phyloP scores from a whole-genome alignment of 2,113 vertebrate species.

The Spilogale gracilis region DNA sequence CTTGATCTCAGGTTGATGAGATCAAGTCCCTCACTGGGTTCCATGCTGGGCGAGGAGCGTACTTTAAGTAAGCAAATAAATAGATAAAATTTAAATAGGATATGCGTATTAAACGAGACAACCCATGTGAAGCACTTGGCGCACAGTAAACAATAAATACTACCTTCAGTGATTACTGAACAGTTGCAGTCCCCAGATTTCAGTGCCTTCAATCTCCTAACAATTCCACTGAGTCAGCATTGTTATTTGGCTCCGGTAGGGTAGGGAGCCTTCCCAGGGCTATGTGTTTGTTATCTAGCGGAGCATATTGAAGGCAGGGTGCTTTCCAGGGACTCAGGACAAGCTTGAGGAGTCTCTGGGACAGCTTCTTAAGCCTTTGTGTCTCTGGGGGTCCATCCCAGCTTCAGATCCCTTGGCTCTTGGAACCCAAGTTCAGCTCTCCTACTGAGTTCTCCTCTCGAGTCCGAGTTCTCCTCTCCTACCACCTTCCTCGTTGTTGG shows the following conservation, averaged over 20 bases:
- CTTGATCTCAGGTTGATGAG: not conserved
- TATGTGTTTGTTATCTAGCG: not conserved
- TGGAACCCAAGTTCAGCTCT: not conserved
- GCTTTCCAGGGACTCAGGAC: not conserved
- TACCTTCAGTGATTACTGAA: not conserved
- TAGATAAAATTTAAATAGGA: not conserved
- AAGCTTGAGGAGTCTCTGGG: not conserved
- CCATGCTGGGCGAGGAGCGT: not conserved
- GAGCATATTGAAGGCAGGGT: fast-evolving
- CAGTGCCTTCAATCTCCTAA: not conserved
- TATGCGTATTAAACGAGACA: not conserved
- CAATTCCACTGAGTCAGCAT: not conserved
- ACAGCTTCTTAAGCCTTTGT: not conserved
- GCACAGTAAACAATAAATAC: not conserved
- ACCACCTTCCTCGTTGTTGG: not conserved
- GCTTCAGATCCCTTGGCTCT: not conserved
- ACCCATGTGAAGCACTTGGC: not conserved
- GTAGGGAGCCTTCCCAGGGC: not conserved
- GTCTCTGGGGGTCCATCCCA: not conserved
- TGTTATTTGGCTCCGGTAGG: too few species aligned
- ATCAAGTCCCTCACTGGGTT: not conserved
- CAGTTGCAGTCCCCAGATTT: not conserved
- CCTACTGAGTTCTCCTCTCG: not conserved
- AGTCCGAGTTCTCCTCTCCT: not conserved
- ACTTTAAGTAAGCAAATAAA: not conserved